Evolutionary conservation across 2,113 vertebrate genomes (phyloP), one percentile per base, ranked within the genome.

Genomic region (Chloropsis hardwickii): DNA sequence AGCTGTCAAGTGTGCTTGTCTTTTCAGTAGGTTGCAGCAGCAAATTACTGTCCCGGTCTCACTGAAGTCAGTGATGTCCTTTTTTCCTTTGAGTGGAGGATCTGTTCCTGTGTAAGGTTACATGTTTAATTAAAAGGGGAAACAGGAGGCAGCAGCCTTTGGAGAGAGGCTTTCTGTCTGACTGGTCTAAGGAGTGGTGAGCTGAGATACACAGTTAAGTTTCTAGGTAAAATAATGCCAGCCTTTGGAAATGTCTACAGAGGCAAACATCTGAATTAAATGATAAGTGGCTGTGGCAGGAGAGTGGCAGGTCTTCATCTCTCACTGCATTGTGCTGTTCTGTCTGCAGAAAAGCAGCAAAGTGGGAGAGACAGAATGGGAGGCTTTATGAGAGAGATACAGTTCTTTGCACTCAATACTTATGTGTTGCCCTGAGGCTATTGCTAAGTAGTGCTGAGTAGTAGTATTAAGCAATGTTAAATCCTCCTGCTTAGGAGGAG

Each of bases 401-500:
- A 51, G 14, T 94, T 96, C 93, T 96, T 92, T 83, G 64, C 80
- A n/a, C 80, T 96, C 50, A 37, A 22, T 94, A 87, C 88, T 96
- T 97, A 78, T 1, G 7, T 95, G 90, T 89, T 93, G 88, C 97
- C 97, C 97, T 90, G 64, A 93, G 97, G 97, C 97, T 96, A 91
- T 31, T 3, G 91, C 97, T 97, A 97, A 97, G 92, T 76, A 77
- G 79, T 95, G 97, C 94, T 85, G 97, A 98, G 95, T 66, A 88
- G 88, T 86, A 96, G 90, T 92, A 94, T 97, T 97, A 97, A 97
- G 84, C 95, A 96, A 88, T 77, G 91, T 93, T 97, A 97, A 97
- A 95, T 97, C 94, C 85, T 96, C 80, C 90, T 93, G 93, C 78
- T 97, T 83, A 35, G 64, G 73, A 31, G 72, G 70, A 97, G 94